Evolutionary conservation across 2,888 invertebrate species (phyloP).

Genomic region (Pyralis farinalis): DNA sequence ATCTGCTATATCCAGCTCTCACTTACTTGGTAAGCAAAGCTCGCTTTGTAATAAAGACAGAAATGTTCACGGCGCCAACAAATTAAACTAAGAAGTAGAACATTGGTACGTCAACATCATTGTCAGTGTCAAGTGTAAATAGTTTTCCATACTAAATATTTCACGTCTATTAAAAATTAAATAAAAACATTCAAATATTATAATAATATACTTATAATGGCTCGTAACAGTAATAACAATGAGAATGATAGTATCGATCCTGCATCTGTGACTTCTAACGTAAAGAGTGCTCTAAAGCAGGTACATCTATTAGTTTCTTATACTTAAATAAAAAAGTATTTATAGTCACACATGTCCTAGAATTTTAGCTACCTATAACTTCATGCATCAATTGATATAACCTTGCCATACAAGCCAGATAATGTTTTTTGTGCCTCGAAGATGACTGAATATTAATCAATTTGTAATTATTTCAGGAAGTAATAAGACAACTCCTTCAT

Average conservation of each 20-base stretch:
- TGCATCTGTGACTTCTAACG: constrained; percentile 48
- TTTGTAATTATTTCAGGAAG: constrained; percentile 48
- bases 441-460: not conserved
- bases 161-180: no score
- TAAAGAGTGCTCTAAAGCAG: constrained; percentile 55
- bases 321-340: not conserved
- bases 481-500: constrained; percentile 76
- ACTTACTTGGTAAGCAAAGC: no score
- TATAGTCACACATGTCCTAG: not conserved
- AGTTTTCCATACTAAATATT: no score
- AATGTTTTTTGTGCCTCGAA: not conserved
- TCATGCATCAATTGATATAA: not conserved
- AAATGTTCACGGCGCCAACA: no score
- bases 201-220: no score
- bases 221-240: constrained; percentile 52
- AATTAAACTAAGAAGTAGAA: no score
- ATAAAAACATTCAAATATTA: constrained; percentile 2
- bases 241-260: constrained; percentile 57
- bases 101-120: no score
- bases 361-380: not conserved
- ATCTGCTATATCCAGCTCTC: no score
- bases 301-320: constrained; percentile 28
- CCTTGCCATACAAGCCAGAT: constrained; percentile 1
- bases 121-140: no score
- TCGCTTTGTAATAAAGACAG: no score